These are phyloP conservation scores for Liposcelis brunnea DNA, from an alignment of 2,888 invertebrate genomes.

Conservation along the genomic window DNA sequence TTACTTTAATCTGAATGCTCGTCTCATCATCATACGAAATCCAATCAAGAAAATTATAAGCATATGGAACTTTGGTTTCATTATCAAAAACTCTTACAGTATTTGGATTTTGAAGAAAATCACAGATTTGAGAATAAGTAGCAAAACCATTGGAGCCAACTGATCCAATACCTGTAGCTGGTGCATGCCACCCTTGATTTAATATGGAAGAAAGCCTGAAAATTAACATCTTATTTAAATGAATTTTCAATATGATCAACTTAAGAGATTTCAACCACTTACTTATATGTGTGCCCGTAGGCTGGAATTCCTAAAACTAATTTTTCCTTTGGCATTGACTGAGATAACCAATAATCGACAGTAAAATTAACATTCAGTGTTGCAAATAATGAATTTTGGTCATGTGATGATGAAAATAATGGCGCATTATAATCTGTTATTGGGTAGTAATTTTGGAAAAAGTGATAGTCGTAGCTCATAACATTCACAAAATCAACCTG, in stretches of 20 bases:
- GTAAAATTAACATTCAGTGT: conserved; percentile 71
- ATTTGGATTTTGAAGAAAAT: conserved; percentile 37
- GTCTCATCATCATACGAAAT: conserved; percentile 59
- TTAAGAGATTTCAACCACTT: conserved; percentile 19
- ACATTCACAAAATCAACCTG: conserved; percentile 69
- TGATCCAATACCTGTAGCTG: conserved; percentile 48
- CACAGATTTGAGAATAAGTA: conserved; percentile 50
- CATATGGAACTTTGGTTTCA: conserved; percentile 58
- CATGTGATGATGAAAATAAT: conserved; percentile 36
- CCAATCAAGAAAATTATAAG: conserved; percentile 55
- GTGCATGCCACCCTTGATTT: conserved; percentile 50
- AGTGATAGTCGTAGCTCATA: conserved; percentile 88
- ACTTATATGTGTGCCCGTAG: conserved; percentile 66
- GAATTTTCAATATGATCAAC: not conserved
- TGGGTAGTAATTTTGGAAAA: conserved; percentile 54
- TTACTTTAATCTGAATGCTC: conserved; percentile 52
- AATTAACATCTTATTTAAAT: conserved; percentile 4
- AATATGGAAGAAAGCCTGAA: too few relatives aligned
- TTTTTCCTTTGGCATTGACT: conserved; percentile 60
- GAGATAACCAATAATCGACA: conserved; percentile 52
- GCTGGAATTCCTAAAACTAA: conserved; percentile 74
- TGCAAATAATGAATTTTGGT: conserved; percentile 43
- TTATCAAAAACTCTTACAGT: conserved; percentile 43
- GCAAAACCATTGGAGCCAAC: conserved; percentile 52
- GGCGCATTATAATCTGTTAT: conserved; percentile 74